phyloP scores from a whole-genome alignment of 2,888 invertebrate genomes.

The Eretmocerus hayati region DNA sequence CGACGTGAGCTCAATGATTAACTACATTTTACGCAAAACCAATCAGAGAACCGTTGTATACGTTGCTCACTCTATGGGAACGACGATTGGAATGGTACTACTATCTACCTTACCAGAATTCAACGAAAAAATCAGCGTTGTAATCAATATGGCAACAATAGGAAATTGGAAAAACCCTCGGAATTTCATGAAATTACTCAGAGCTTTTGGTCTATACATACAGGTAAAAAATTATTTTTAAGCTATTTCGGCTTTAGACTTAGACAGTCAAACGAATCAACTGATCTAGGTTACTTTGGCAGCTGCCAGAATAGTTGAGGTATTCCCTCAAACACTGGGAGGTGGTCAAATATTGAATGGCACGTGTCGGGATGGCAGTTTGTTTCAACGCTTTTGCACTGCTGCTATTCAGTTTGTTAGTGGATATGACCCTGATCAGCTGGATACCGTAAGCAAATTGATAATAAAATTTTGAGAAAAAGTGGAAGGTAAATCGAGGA shows the following conservation, averaged over 20 bases:
- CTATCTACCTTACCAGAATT: constrained; percentile 63
- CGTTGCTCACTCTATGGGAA: constrained; percentile 89
- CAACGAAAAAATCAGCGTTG: constrained; percentile 58
- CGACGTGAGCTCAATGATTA: constrained; percentile 79
- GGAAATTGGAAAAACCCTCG: constrained; percentile 3
- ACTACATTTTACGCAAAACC: constrained; percentile 57
- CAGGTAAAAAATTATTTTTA: background rate
- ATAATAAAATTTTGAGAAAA: too few species aligned
- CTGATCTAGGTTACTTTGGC: too few species aligned
- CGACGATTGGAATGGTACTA: constrained; percentile 64
- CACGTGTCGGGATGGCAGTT: background rate
- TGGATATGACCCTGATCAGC: constrained; percentile 1
- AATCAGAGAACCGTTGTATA: constrained; percentile 55
- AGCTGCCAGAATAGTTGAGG: background rate
- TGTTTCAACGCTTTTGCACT: background rate
- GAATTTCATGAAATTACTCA: constrained; percentile 1
- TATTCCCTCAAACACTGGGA: background rate
- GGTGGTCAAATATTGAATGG: background rate
- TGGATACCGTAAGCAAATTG: constrained; percentile 2
- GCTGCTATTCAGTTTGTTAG: background rate
- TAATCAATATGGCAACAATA: constrained; percentile 30
- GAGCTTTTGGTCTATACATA: background rate
- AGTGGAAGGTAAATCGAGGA: too few species aligned
- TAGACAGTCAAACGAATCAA: too few species aligned
- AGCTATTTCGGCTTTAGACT: too few species aligned